These are phyloP conservation scores for Bubo bubo DNA, from an alignment of 2,113 vertebrate species.

Conservation along the genomic window DNA sequence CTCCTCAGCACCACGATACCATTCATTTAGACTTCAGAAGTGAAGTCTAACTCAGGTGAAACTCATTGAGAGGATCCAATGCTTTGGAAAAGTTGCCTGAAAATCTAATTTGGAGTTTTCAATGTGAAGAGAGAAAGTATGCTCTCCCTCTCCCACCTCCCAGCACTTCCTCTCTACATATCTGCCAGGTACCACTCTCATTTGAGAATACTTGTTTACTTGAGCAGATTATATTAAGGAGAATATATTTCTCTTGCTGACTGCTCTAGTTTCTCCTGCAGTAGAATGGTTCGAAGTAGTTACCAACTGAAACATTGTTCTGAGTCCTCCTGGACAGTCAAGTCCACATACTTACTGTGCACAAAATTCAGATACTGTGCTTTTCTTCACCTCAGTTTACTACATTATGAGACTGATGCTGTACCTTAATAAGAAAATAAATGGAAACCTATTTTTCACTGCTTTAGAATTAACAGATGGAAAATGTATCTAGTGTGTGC, in stretches of 20 bases:
- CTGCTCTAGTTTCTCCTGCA: not conserved
- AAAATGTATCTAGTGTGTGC: not conserved
- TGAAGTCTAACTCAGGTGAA: not conserved
- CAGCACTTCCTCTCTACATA: not conserved
- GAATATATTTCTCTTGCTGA: not conserved
- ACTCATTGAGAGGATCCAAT: not conserved
- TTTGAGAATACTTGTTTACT: not conserved
- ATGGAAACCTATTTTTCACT: not conserved
- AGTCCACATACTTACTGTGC: not conserved
- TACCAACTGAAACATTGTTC: not conserved
- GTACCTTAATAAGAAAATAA: not conserved
- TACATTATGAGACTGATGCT: not conserved
- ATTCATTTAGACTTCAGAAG: not conserved
- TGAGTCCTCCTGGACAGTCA: not conserved
- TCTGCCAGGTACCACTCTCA: not conserved
- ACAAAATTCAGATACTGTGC: not conserved
- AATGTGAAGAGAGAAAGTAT: not conserved
- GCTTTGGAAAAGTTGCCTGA: not conserved
- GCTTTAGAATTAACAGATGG: not conserved
- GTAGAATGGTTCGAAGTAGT: not conserved
- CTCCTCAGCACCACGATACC: not conserved
- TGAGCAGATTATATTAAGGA: not conserved
- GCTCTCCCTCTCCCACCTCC: not conserved
- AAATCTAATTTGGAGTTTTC: not conserved
- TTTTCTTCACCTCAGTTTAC: not conserved